These are phyloP conservation scores for Laothoe populi DNA, from an alignment of 2,888 invertebrate species.

Conservation along the genomic window DNA sequence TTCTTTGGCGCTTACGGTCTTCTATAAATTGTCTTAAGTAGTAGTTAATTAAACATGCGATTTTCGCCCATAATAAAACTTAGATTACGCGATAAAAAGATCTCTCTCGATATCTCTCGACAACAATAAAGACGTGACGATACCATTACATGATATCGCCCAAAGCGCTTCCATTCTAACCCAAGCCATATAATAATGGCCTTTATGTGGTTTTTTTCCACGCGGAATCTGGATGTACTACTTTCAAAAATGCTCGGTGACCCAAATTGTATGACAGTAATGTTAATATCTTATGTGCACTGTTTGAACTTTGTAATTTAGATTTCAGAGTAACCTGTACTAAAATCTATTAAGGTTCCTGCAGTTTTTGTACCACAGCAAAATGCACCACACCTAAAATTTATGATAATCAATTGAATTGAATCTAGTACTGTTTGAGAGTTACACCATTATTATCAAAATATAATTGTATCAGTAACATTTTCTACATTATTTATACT, in stretches of 20 bases:
- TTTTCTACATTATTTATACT: no score
- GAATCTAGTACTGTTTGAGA: no score
- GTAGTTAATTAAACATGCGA: not conserved
- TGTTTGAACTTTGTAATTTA: not conserved
- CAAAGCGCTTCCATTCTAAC: conserved; percentile 12
- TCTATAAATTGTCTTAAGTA: not conserved
- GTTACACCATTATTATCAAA: no score
- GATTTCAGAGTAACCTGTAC: no score
- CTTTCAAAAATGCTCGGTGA: conserved; percentile 72
- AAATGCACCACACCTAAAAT: no score
- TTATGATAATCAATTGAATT: no score
- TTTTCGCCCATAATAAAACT: not conserved
- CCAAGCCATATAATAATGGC: conserved; percentile 50
- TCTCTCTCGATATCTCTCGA: not conserved
- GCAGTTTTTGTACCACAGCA: no score
- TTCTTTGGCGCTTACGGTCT: no score
- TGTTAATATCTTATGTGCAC: conserved; percentile 5
- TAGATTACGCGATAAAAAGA: not conserved
- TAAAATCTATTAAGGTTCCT: no score
- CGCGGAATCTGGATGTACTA: conserved; percentile 73
- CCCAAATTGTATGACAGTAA: conserved; percentile 55
- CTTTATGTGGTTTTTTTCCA: conserved; percentile 60
- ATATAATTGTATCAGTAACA: no score
- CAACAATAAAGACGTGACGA: not conserved
- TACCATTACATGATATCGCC: conserved; percentile 10